Evolutionary conservation across 2,888 invertebrate genomes (phyloP), one percentile per base, ranked within the genome.

Genomic region (Drosophila bunnanda): DNA sequence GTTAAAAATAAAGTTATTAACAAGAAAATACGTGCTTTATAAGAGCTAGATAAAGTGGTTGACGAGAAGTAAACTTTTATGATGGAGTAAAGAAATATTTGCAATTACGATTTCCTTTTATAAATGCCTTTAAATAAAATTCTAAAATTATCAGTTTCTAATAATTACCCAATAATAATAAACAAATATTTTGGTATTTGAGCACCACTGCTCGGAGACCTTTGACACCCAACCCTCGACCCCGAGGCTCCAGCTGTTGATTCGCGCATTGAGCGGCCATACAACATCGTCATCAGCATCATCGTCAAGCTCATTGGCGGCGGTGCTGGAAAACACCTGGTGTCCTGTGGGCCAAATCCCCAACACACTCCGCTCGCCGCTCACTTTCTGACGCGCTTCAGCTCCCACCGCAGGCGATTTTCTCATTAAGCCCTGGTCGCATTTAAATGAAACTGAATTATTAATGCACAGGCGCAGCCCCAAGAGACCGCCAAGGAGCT

Each of bases 361-460:
- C 43, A 12, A 9, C 28, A 25, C 50, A 25, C 32, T 12, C 22
- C 41, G 20, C 15, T 2, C 50, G 17, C 44, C 25, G 56, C 30
- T 39, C 73, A 39, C 54, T 53, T 71, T 60, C 46, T 38, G 46
- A 43, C 72, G 54, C 55, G 61, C 55, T 36, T 50, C 48, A 68
- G 57, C 46, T 73, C 61, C 57, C 77, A 78, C 85, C 85, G 84
- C 89, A 88, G 85, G 85, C 85, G 87, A 88, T 86, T 86, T 86
- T 87, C 89, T 87, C 87, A 86, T 86, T 86, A 86, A 78, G 84
- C 89, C 67, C 67, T 61, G 67, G 76, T 75, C 83, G 76, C 87
- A 87, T 86, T 86, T 88, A 87, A 86, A 86, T 87, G 84, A 86
- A 87, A 86, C 87, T 86, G 85, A 86, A 86, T 86, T 86, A 86